Conservation (phyloP, 2,888 invertebrate genomes). For the Xestia ashworthii region DNA sequence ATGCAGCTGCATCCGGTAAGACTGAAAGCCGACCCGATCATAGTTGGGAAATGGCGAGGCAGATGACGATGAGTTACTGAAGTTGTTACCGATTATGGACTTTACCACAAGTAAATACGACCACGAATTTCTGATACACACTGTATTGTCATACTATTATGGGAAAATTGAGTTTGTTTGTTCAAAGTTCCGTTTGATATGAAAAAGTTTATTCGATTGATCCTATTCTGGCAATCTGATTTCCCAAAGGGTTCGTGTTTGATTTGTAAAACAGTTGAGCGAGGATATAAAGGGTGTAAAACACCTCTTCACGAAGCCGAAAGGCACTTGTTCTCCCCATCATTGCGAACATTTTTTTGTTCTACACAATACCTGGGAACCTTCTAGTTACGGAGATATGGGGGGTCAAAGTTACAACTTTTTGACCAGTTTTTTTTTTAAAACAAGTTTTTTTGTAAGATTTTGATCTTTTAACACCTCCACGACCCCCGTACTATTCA, state of each 20-base stretch:
- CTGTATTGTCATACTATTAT: conserved; percentile 16
- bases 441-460: no score
- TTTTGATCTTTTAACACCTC: no score
- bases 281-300: no score
- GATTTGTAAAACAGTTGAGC: conserved; percentile 18
- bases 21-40: background rate
- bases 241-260: conserved; percentile 10
- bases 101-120: background rate
- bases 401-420: no score
- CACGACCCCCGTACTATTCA: no score
- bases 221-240: conserved; percentile 17
- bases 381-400: no score
- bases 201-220: conserved; percentile 38
- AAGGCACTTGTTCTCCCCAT: no score
- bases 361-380: no score
- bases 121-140: background rate
- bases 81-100: background rate
- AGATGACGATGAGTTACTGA: background rate
- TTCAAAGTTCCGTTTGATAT: conserved; percentile 28
- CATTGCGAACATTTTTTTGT: no score
- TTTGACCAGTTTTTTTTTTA: no score
- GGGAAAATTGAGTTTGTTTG: conserved; percentile 39
- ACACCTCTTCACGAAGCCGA: no score
- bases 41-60: background rate
- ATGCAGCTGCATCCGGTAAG: background rate